Evolutionary conservation across 2,888 invertebrate species (phyloP).

Genomic region (Zygothrica quintamaculata): DNA sequence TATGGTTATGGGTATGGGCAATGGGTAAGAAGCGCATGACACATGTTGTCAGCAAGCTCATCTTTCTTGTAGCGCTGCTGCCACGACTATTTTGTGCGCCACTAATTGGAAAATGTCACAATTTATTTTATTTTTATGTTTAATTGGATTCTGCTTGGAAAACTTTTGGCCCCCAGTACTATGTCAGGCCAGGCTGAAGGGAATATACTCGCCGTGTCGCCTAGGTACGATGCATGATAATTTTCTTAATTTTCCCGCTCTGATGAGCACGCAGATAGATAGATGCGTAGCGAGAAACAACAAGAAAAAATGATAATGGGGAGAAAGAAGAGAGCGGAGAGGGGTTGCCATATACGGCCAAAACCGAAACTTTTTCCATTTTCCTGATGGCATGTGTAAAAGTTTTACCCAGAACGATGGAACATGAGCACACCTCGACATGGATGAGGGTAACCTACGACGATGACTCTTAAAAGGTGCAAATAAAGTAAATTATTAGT

Average conservation of each 20-base stretch:
- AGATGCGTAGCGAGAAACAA: slow-evolving; percentile 3
- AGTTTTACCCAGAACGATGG: slow-evolving; percentile 56
- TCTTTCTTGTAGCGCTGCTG: slow-evolving; percentile 52
- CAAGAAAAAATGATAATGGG: no score
- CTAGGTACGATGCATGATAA: slow-evolving; percentile 77
- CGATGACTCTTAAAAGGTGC: slow-evolving; percentile 73
- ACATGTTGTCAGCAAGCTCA: slow-evolving; percentile 76
- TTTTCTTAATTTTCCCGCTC: slow-evolving; percentile 75
- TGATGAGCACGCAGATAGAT: slow-evolving; percentile 65
- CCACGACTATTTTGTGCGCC: slow-evolving; percentile 64
- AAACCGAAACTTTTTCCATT: slow-evolving; percentile 72
- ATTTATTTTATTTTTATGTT: slow-evolving; percentile 78
- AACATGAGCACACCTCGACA: neutral
- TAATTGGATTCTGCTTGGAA: slow-evolving; percentile 69
- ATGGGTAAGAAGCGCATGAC: slow-evolving; percentile 53
- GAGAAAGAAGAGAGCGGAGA: neutral
- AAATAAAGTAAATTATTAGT: slow-evolving; percentile 80
- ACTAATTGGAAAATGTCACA: slow-evolving; percentile 79
- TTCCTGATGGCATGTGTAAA: slow-evolving; percentile 75
- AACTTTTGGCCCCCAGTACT: slow-evolving; percentile 39
- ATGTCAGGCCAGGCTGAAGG: neutral
- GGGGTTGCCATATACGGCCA: neutral
- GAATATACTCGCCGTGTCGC: slow-evolving; percentile 48
- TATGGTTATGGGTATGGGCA: slow-evolving; percentile 1
- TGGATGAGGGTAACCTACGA: slow-evolving; percentile 22